Evolutionary conservation across 2,888 invertebrate species (phyloP), one percentile per base, ranked within the genome.

Genomic region (Rhogogaster chlorosoma): DNA sequence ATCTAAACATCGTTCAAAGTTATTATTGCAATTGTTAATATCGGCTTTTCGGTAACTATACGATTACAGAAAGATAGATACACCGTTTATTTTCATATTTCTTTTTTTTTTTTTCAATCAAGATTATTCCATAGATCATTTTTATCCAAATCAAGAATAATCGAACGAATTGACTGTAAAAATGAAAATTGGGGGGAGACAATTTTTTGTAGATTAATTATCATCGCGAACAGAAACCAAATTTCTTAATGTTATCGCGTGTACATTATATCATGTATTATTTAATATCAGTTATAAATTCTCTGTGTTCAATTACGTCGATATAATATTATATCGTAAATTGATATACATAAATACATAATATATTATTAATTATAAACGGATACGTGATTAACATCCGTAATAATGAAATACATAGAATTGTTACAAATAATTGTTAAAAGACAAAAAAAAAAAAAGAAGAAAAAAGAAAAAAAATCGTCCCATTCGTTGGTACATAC

Each of bases 151-250:
- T 57, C n/a, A n/a, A n/a, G 7, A 57, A 22, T 49, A 49, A 22
- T 57, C n/a, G 2, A 22, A 57, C 22, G 12, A 70, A 32, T 70
- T 7, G 6, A 67, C 32, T 67, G 15, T 29, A 7, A 70, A 70
- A 6, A 36, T 36, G 18, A 36, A 70, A 70, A 32, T n/a, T n/a
- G n/a, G n/a, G 36, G 75, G 75, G 75, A 75, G 49, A 4, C 75
- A 75, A 75, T 75, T 75, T 75, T 45, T 75, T 22, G 5, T 75
- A 45, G 42, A 42, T 49, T 45, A 4, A 75, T 42, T 75, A 26
- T 75, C 26, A 38, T 42, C 42, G 2, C 9, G 9, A 9, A 36
- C 38, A 12, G 7, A 22, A 71, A 71, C 38, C 71, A 71, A 71
- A 71, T 71, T 38, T n/a, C n/a, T 38, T 71, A 42, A 7, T 26